phyloP scores from a whole-genome alignment of 2,113 vertebrate species.

The Alces alces region DNA sequence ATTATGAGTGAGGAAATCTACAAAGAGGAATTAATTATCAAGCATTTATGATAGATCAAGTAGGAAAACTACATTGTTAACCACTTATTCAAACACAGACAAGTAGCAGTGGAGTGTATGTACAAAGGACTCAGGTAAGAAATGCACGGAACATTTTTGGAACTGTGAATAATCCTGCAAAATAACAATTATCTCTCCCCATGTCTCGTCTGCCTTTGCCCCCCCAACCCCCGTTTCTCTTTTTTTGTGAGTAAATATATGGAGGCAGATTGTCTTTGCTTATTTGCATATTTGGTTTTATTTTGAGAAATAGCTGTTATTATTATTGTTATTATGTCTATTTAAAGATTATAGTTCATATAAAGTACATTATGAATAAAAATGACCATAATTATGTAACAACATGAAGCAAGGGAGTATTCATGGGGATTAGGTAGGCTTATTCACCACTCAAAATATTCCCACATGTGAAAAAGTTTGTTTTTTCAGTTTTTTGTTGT shows the following conservation, averaged over 20 bases:
- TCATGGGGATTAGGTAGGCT: neutral
- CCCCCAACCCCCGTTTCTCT: accelerated
- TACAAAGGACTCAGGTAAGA: neutral
- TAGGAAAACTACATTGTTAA: neutral
- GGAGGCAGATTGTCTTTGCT: neutral
- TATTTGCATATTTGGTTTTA: neutral
- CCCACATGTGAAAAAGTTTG: neutral
- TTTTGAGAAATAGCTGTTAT: neutral
- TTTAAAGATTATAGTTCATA: neutral
- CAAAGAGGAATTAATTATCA: neutral
- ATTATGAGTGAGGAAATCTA: neutral
- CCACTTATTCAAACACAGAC: neutral
- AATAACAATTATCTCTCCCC: neutral
- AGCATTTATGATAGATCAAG: neutral
- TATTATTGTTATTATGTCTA: neutral
- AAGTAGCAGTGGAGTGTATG: neutral
- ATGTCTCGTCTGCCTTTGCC: neutral
- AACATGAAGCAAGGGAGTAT: neutral
- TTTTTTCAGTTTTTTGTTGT: neutral
- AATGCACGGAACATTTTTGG: neutral
- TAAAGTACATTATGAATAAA: neutral
- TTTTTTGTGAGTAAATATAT: neutral
- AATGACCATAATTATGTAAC: neutral
- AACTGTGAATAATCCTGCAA: neutral
- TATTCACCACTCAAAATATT: neutral